phyloP scores from a whole-genome alignment of 1,140 invertebrate genomes.

The Drosophila baimaii region DNA sequence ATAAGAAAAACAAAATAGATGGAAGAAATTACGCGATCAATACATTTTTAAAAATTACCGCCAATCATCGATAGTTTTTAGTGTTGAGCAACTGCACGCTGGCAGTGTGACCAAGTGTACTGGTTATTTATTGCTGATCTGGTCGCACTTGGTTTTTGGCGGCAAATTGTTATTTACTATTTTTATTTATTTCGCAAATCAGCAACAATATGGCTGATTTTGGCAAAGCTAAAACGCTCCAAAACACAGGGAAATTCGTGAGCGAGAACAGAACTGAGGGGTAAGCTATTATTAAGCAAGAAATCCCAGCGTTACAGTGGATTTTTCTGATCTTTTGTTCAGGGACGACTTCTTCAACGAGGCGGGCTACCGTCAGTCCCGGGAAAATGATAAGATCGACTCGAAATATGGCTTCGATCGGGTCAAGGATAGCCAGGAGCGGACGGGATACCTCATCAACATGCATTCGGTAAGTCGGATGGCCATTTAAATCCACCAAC shows the following conservation, averaged over 20 bases:
- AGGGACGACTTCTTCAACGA: conserved; percentile 82
- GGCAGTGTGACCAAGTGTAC: neutral
- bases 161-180: conserved; percentile 49
- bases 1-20: too few species aligned
- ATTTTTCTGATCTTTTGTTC: neutral
- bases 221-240: conserved; percentile 60
- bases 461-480: conserved; percentile 93
- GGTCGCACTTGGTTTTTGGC: conserved; percentile 46
- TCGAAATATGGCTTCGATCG: conserved; percentile 96
- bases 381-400: conserved; percentile 94
- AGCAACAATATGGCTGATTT: conserved; percentile 49
- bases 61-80: neutral
- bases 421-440: conserved; percentile 92
- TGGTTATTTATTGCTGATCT: neutral
- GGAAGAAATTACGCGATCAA: too few species aligned
- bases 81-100: neutral
- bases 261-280: conserved; percentile 74
- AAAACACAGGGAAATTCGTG: conserved; percentile 79
- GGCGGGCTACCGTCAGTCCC: conserved; percentile 77
- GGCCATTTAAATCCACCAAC: neutral
- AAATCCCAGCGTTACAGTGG: neutral
- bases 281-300: conserved; percentile 22
- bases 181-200: conserved; percentile 22
- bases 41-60: conserved; percentile 13
- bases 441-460: conserved; percentile 97